Percentiles rank a stretch among this genome's conserved stretches.
Conservation (phyloP, 2,888 invertebrate species). For the Micoletzkya japonica region DNA sequence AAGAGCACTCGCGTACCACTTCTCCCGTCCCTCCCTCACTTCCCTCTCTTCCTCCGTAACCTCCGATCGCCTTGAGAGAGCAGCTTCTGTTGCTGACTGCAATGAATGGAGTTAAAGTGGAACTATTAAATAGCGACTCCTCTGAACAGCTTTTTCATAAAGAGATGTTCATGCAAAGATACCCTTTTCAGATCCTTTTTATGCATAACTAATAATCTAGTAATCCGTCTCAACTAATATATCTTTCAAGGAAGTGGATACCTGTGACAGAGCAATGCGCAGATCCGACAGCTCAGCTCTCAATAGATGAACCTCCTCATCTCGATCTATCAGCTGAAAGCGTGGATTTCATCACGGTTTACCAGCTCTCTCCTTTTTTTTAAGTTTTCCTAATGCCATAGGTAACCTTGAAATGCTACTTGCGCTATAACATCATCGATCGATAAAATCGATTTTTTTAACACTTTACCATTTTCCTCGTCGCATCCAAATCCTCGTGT, state of each 20-base stretch:
- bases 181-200: too few relatives aligned
- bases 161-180: too few relatives aligned
- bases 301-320: constrained; percentile 11
- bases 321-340: constrained; percentile 20
- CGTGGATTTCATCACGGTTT: not conserved
- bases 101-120: not conserved
- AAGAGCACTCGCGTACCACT: constrained; percentile 12
- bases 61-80: not conserved
- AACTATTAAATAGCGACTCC: too few relatives aligned
- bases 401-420: not conserved
- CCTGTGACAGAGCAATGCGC: not conserved
- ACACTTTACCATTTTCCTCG: constrained; percentile 22
- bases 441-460: not conserved
- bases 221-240: too few relatives aligned
- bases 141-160: too few relatives aligned
- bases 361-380: too few relatives aligned
- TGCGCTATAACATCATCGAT: not conserved
- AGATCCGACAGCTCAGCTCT: constrained; percentile 7
- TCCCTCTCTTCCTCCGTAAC: not conserved
- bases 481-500: constrained; percentile 25
- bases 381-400: not conserved
- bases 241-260: too few relatives aligned
- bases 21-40: not conserved
- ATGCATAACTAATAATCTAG: too few relatives aligned
- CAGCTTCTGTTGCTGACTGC: not conserved